These are phyloP conservation scores for Willowsia nigromaculata DNA, from an alignment of 2,888 invertebrate genomes.

Conservation along the genomic window DNA sequence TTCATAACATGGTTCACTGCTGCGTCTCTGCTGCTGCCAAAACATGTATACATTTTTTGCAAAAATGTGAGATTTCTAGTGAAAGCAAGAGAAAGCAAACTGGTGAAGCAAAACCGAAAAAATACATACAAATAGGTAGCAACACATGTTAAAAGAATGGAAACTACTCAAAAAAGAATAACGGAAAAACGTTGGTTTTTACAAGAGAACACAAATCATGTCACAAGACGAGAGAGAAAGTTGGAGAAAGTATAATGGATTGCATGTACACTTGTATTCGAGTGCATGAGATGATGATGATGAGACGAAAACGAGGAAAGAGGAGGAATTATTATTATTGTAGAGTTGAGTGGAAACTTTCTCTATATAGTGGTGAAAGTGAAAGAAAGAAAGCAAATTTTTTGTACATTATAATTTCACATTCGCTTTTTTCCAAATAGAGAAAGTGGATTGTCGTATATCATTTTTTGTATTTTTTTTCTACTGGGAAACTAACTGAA, in stretches of 20 bases:
- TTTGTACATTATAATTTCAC: too few relatives aligned
- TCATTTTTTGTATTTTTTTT: slow-evolving; percentile 5
- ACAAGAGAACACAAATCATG: slow-evolving; percentile 69
- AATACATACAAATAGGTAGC: not conserved
- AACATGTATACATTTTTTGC: not conserved
- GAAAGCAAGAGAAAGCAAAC: not conserved
- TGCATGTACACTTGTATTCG: not conserved
- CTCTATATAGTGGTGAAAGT: too few relatives aligned
- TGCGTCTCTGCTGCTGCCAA: not conserved
- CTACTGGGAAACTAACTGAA: not conserved
- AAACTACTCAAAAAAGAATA: slow-evolving; percentile 11
- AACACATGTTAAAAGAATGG: not conserved
- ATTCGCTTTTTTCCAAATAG: too few relatives aligned
- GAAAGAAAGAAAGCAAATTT: too few relatives aligned
- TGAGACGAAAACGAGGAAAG: too few relatives aligned
- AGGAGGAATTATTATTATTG: too few relatives aligned
- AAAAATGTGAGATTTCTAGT: not conserved
- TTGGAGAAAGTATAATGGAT: too few relatives aligned
- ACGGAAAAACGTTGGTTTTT: slow-evolving; percentile 56
- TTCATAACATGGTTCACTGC: too few relatives aligned
- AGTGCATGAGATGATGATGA: not conserved
- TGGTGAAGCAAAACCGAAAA: not conserved
- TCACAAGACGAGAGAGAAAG: slow-evolving; percentile 47
- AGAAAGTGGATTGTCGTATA: slow-evolving; percentile 34
- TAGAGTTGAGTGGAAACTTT: too few relatives aligned